Base-by-base conservation (phyloP, 1,140 invertebrate genomes). In the Aphaenogaster rudis region DNA sequence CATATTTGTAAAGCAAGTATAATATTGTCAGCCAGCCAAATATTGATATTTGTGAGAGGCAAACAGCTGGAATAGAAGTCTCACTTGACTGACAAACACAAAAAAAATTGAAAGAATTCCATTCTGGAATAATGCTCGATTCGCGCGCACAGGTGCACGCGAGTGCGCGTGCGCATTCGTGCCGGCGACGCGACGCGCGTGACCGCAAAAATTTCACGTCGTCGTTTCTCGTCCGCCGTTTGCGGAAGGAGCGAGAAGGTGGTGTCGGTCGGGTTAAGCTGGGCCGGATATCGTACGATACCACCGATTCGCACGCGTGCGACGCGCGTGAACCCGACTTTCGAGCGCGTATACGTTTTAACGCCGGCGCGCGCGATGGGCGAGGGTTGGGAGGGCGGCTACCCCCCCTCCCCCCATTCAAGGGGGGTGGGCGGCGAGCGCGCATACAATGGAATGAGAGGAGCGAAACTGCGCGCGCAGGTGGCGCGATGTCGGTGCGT, bases 401-500 rank as follows among this genome's bases (percentile, higher is more conserved):
- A 28, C 0, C 28, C 28, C 21, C 28, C 28, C 21, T 0, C 21
- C 21, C 28, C 0, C 28, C 0, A n/a, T 28, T 21, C 28, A 28
- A 15, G 0, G 15, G 50, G 4, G 15, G 50, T 1, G 45, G 48
- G 48, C 48, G 21, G 15, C 13, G 54, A 57, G 17, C 39, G 63
- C 6, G 21, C 17, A 48, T 1, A 17, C 59, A 28, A 59, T 3
- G 33, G 45, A 64, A 0, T 11, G 67, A 39, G 54, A 63, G 52
- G 15, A 71, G 17, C 6, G 48, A 80, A 63, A 21, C 7, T 95
- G 94, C 94, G 94, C 93, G 94, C 94, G 94, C 94, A 95, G 93
- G 94, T 94, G 94, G 94, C 94, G 94, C 94, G 94, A 94, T 94
- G 91, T 94, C 89, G 92, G 92, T 94, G 93, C 94, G 94, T 94